phyloP scores from a whole-genome alignment of 2,113 vertebrate species.

The Neoarius graeffei region DNA sequence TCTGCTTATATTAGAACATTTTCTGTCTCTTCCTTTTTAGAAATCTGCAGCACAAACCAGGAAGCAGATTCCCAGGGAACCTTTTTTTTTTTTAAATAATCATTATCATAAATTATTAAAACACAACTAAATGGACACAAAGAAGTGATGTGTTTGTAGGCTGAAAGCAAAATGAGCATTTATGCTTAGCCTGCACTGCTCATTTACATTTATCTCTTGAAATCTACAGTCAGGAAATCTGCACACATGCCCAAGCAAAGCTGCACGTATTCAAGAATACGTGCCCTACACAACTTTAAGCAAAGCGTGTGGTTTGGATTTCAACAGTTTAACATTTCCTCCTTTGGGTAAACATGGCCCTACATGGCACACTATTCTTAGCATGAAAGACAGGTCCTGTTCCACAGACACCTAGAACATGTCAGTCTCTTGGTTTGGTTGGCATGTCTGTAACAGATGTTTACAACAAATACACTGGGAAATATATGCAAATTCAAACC shows the following conservation, averaged over 20 bases:
- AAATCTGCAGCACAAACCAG: not conserved
- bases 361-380: slow-evolving; percentile 44
- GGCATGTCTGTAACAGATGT: not conserved
- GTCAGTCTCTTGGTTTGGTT: not conserved
- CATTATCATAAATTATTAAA: not conserved
- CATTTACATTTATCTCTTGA: not conserved
- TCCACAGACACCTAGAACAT: not conserved
- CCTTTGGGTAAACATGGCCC: not conserved
- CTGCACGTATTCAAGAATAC: not conserved
- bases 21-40: not conserved
- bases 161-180: not conserved
- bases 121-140: not conserved
- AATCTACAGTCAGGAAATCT: not conserved
- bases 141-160: not conserved
- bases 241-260: not conserved
- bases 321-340: slow-evolving; percentile 26
- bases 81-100: not conserved
- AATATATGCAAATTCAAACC: not conserved
- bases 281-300: not conserved
- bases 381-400: slow-evolving; percentile 9
- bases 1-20: not conserved
- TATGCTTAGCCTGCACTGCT: not conserved
- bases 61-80: not conserved
- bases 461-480: not conserved
- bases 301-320: not conserved